Conservation (phyloP, 2,888 invertebrate species). For the Monochamus alternatus region DNA sequence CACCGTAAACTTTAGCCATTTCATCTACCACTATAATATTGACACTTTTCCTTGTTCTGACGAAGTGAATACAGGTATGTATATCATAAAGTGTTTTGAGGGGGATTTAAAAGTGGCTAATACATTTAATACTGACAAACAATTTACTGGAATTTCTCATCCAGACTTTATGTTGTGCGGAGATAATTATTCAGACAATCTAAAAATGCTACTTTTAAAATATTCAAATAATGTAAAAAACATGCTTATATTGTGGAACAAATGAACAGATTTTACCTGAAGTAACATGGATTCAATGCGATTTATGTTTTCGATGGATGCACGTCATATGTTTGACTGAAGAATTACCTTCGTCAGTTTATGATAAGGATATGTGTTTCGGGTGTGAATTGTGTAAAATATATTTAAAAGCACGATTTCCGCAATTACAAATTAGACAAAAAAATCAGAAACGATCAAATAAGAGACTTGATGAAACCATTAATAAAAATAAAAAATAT, state of each 20-base stretch:
- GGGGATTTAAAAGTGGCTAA: not conserved
- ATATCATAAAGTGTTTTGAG: not conserved
- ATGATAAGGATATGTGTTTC: not conserved
- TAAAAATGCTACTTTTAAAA: not conserved
- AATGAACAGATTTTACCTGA: not conserved
- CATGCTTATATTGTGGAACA: conserved; percentile 15
- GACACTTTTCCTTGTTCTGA: not conserved
- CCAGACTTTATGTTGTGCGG: not conserved
- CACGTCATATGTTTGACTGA: conserved; percentile 8
- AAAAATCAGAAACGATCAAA: not conserved
- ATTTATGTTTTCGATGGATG: conserved; percentile 22
- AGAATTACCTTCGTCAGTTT: not conserved
- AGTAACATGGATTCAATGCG: conserved; percentile 18
- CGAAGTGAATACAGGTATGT: not conserved
- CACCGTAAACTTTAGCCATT: too few species aligned
- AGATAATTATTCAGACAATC: not conserved
- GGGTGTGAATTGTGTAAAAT: not conserved
- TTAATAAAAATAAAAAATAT: conserved; percentile 4
- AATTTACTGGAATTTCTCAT: not conserved
- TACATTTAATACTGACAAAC: not conserved
- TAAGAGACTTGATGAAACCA: not conserved
- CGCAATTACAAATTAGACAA: too few species aligned
- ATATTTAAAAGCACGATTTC: not conserved
- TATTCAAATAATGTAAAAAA: conserved; percentile 12
- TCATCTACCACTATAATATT: not conserved